phyloP scores from a whole-genome alignment of 1,140 invertebrate genomes.

The Philaenus spumarius region DNA sequence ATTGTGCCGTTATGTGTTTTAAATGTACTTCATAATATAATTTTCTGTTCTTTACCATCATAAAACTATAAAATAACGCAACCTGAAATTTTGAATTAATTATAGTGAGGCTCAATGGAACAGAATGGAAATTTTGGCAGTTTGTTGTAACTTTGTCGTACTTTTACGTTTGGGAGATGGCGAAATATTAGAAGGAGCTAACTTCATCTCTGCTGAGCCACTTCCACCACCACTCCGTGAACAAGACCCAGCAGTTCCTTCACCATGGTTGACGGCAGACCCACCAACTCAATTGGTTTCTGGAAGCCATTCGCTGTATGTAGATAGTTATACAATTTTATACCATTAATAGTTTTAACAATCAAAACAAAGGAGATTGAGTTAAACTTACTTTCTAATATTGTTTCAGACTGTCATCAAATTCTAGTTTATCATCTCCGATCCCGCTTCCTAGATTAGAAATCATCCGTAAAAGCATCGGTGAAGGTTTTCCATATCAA shows the following conservation, averaged over 20 bases:
- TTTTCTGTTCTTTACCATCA: too few relatives aligned
- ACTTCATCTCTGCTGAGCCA: constrained; percentile 4
- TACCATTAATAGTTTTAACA: background rate
- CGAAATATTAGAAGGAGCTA: background rate
- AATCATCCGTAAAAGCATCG: constrained; percentile 9
- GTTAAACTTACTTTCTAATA: background rate
- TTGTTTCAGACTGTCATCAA: background rate
- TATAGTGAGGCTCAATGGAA: constrained; percentile 17
- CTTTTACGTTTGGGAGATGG: constrained; percentile 6
- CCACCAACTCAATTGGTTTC: background rate
- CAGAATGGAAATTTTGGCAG: constrained; percentile 33
- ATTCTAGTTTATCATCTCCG: background rate
- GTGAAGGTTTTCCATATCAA: constrained; percentile 23
- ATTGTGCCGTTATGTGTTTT: too few relatives aligned
- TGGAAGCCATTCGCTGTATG: background rate
- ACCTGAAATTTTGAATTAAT: background rate
- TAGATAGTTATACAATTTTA: background rate
- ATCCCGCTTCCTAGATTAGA: constrained; percentile 6
- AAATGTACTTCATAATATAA: too few relatives aligned
- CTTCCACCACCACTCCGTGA: constrained; percentile 32
- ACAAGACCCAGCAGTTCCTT: constrained; percentile 29
- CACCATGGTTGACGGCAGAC: constrained; percentile 29
- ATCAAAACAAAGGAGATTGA: background rate
- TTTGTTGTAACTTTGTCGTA: constrained; percentile 41
- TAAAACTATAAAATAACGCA: too few relatives aligned